Evolutionary conservation across 2,113 vertebrate species (phyloP), one percentile per base, ranked within the genome.

Genomic region (Thamnophis sirtalis): DNA sequence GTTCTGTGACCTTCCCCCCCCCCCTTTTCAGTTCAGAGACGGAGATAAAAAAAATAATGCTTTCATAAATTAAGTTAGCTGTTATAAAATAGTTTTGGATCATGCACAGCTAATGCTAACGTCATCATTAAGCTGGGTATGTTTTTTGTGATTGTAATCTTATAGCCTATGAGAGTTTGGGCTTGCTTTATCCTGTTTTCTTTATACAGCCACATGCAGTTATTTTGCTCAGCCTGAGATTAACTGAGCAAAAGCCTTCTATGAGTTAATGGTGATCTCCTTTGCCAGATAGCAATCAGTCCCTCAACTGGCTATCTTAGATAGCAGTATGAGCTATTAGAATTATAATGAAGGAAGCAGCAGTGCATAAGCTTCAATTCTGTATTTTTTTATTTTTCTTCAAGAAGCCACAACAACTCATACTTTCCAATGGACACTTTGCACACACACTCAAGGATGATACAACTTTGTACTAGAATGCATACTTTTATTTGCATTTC

Each of bases 1-100:
- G 58, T 92, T 92, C 88, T 51, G 48, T n/a, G 91, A 94, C 93
- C 86, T 33, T 60, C 89, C 10, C 43, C 43, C 43, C 43, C 43
- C 43, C n/a, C n/a, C n/a, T 80, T 94, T 93, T 8, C 9, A 5
- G 5, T 93, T 89, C 90, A 80, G 48, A 53, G 43, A 21, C 4
- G 4, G 50, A 0, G 56, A 48, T 53, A 56, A 33, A 3, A 33
- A 3, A 15, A 4, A 63, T 89, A 26, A 22, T 8, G 6, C 58
- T 56, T 88, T 84, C 0, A 1, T 38, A 86, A 91, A 80, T 15
- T 84, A 56, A 22, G 10, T 15, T 80, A 28, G 26, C 9, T 9
- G 55, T 84, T 89, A 49, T 84, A 56, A 49, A 56, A 87, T 48
- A 54, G 22, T 0, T 86, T 48, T 48, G 24, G 51, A 50, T 89